A percentile compares a stretch with the other conserved stretches of the same genome.
Evolutionary conservation across 2,888 invertebrate species (phyloP).

Genomic region (Ophion slaviceki): DNA sequence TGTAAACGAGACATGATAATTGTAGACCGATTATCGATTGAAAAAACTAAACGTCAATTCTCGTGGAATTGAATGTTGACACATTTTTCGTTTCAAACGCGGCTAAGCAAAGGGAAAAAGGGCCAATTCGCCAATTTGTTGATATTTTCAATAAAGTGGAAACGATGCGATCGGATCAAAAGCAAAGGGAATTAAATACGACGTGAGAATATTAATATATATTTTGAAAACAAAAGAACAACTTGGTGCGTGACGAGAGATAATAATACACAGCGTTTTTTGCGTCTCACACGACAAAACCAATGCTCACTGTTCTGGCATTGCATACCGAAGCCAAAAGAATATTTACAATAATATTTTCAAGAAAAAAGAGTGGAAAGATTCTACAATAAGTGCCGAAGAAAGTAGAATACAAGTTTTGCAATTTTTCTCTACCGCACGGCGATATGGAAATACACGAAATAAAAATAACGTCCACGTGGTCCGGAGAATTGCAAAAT

Average conservation of each 20-base stretch:
- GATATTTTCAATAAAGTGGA: constrained; percentile 30
- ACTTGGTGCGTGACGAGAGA: neutral
- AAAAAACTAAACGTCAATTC: constrained; percentile 48
- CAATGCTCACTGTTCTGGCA: constrained; percentile 31
- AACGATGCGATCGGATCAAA: neutral
- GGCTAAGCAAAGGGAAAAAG: neutral
- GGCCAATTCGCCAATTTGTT: constrained; percentile 37
- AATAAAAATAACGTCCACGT: constrained; percentile 56
- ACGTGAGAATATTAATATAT: constrained; percentile 24
- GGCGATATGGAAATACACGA: constrained; percentile 25
- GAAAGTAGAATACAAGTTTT: constrained; percentile 44
- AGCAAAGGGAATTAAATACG: constrained; percentile 6
- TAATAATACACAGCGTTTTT: constrained; percentile 13
- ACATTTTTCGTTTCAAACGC: constrained; percentile 28
- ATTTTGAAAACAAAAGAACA: constrained; percentile 46
- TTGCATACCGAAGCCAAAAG: constrained; percentile 37
- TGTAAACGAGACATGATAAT: constrained; percentile 43
- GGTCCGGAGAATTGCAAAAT: neutral
- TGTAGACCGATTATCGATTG: constrained; percentile 7
- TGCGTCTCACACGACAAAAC: constrained; percentile 1
- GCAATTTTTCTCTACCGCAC: constrained; percentile 14
- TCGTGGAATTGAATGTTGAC: constrained; percentile 55
- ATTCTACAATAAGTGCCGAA: constrained; percentile 32
- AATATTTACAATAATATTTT: constrained; percentile 47
- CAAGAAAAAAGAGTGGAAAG: constrained; percentile 17